Evolutionary conservation across 2,113 vertebrate species (phyloP).

Genomic region (Smithornis capensis): DNA sequence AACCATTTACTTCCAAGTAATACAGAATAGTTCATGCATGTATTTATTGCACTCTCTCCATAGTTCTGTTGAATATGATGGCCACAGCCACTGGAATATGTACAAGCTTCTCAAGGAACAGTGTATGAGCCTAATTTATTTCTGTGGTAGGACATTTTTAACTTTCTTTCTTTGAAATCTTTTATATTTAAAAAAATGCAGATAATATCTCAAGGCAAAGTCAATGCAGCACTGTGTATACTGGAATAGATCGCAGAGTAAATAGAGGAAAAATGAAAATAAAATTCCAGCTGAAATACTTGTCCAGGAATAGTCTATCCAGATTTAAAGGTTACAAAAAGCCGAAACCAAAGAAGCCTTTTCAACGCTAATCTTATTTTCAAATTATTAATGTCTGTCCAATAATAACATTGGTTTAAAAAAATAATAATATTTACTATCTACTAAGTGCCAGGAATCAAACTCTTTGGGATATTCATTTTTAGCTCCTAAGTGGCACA

Average conservation of each 20-base stretch:
- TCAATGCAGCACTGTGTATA: neutral
- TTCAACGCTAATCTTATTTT: slow-evolving; percentile 56
- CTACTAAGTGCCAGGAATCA: slow-evolving; percentile 19
- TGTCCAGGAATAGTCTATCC: slow-evolving; percentile 47
- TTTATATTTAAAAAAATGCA: neutral
- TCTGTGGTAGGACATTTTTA: neutral
- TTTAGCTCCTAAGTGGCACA: slow-evolving; percentile 48
- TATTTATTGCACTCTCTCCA: neutral
- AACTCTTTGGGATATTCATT: slow-evolving; percentile 32
- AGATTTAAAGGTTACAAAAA: slow-evolving; percentile 39
- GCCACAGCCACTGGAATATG: neutral
- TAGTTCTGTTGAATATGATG: neutral
- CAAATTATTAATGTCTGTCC: slow-evolving; percentile 52
- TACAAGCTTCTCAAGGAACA: neutral
- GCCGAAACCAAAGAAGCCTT: slow-evolving; percentile 34
- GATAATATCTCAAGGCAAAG: slow-evolving; percentile 18
- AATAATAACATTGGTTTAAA: slow-evolving; percentile 52
- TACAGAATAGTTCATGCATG: neutral
- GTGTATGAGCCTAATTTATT: neutral
- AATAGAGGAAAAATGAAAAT: slow-evolving; percentile 49
- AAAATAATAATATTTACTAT: slow-evolving; percentile 56
- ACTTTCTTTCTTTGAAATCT: neutral
- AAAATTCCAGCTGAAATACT: slow-evolving; percentile 44
- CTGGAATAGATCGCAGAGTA: slow-evolving; percentile 27
- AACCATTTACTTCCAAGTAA: neutral